These are phyloP conservation scores for Chiloscyllium plagiosum DNA, from an alignment of 2,113 vertebrate genomes.

Conservation along the genomic window DNA sequence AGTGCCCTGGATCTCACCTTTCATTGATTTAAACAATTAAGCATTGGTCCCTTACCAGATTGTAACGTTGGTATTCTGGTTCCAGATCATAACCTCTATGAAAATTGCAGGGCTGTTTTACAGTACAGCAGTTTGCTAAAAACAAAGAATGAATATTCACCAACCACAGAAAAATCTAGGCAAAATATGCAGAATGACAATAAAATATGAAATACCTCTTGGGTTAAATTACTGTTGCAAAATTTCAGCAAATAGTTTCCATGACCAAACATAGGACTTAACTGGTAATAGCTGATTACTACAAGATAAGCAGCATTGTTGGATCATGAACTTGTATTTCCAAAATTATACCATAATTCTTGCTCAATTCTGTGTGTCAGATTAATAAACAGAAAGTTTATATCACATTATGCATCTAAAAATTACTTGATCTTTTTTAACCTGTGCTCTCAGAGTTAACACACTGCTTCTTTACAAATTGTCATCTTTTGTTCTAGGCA, in stretches of 20 bases:
- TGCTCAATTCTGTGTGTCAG: neutral
- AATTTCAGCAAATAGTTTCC: neutral
- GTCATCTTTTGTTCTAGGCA: neutral
- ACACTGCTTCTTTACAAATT: neutral
- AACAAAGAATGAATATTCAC: neutral
- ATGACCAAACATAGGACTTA: neutral
- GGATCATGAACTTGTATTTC: neutral
- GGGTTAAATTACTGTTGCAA: neutral
- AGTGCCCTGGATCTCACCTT: too few relatives aligned
- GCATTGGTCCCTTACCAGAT: too few relatives aligned
- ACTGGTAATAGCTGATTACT: too few relatives aligned
- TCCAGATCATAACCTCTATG: too few relatives aligned
- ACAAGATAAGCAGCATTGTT: neutral
- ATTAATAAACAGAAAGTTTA: neutral
- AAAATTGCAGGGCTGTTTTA: neutral
- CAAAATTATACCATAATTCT: neutral
- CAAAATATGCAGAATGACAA: neutral
- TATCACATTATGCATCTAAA: neutral
- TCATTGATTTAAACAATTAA: too few relatives aligned
- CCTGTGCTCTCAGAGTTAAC: neutral
- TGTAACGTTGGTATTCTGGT: too few relatives aligned
- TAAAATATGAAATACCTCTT: neutral
- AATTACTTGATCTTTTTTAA: neutral
- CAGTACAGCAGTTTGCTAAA: neutral
- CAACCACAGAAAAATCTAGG: neutral